Evolutionary conservation across 2,888 invertebrate species (phyloP).

Genomic region (Merodon equestris): DNA sequence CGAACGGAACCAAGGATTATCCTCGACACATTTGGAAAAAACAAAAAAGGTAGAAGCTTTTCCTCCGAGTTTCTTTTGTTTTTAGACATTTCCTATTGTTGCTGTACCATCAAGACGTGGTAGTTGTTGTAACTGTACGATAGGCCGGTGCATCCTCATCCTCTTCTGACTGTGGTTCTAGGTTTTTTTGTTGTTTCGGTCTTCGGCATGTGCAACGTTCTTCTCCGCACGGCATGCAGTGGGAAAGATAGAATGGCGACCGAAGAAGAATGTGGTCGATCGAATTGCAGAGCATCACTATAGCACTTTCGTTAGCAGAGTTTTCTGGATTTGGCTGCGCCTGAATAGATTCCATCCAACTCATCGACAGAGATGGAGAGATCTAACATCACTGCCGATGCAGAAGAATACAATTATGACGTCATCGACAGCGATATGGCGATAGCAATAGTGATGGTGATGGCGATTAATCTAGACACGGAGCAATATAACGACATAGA

Average conservation of each 20-base stretch:
- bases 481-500: neutral
- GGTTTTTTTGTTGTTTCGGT: too few relatives aligned
- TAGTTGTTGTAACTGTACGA: neutral
- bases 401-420: conserved; percentile 51
- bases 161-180: too few relatives aligned
- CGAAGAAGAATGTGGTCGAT: too few relatives aligned
- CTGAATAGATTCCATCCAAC: conserved; percentile 32
- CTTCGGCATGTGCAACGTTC: too few relatives aligned
- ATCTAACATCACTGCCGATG: conserved; percentile 6
- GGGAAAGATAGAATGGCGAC: too few relatives aligned
- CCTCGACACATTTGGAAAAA: conserved; percentile 53
- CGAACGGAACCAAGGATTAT: conserved; percentile 39
- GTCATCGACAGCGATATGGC: conserved; percentile 29
- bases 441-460: conserved; percentile 1
- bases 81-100: conserved; percentile 20
- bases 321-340: conserved; percentile 25
- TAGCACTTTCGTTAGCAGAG: too few relatives aligned
- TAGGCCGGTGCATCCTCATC: conserved; percentile 14
- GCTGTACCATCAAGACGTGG: conserved; percentile 13
- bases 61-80: too few relatives aligned
- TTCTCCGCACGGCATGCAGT: too few relatives aligned
- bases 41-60: conserved; percentile 5
- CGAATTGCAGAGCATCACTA: too few relatives aligned
- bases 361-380: neutral
- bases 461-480: conserved; percentile 36